A percentile compares a stretch with the other conserved stretches of the same genome.
These are phyloP conservation scores for Harpagoxenus sublaevis DNA, from an alignment of 2,888 invertebrate genomes.

Conservation along the genomic window DNA sequence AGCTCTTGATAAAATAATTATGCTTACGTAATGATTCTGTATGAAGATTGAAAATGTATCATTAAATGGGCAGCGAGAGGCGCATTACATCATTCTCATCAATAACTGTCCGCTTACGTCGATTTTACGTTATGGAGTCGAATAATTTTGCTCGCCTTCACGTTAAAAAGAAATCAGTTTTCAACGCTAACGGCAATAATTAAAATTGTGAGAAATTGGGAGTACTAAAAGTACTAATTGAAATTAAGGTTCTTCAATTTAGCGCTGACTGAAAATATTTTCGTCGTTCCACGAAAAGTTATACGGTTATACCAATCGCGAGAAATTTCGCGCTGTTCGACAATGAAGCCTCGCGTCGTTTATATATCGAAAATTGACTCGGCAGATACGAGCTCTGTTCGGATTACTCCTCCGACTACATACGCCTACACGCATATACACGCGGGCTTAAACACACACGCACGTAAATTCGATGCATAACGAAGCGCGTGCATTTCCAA, in stretches of 20 bases:
- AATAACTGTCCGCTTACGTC: neutral
- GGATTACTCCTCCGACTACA: slow-evolving; percentile 18
- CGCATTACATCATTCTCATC: neutral
- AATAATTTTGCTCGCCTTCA: neutral
- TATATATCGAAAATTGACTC: slow-evolving; percentile 53
- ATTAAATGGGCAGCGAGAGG: neutral
- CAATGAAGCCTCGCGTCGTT: neutral
- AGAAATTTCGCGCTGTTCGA: neutral
- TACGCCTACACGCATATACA: neutral
- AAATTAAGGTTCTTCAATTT: neutral
- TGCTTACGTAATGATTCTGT: slow-evolving; percentile 10
- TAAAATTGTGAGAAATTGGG: neutral
- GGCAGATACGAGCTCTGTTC: slow-evolving; percentile 31
- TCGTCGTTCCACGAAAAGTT: neutral
- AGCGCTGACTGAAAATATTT: neutral
- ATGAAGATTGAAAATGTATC: neutral
- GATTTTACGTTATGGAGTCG: neutral
- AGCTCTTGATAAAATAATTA: slow-evolving; percentile 8
- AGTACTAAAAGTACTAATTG: neutral
- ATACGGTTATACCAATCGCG: neutral
- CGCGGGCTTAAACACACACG: neutral
- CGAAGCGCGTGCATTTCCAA: neutral
- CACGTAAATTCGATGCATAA: neutral
- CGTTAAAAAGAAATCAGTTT: neutral
- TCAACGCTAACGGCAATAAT: neutral